Conservation (phyloP, 2,888 invertebrate species). For the Panorpa germanica region DNA sequence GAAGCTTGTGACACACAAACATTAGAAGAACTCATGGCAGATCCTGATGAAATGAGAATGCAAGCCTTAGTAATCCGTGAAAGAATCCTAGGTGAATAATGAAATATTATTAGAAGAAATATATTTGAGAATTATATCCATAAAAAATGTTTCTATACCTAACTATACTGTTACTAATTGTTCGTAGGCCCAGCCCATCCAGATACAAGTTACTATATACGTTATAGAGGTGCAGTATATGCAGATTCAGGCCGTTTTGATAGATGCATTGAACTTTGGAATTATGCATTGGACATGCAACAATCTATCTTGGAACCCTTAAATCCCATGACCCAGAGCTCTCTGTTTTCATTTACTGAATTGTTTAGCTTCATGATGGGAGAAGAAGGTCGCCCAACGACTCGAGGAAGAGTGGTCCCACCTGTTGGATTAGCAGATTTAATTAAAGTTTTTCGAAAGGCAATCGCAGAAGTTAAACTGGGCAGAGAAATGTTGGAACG, state of each 20-base stretch:
- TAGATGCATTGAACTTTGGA: constrained; percentile 87
- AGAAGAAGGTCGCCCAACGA: constrained; percentile 53
- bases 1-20: constrained; percentile 67
- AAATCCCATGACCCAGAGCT: constrained; percentile 88
- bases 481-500: constrained; percentile 39
- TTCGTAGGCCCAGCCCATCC: constrained; percentile 70
- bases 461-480: constrained; percentile 53
- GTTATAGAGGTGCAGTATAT: constrained; percentile 84
- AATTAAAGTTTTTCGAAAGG: constrained; percentile 63
- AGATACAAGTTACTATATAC: constrained; percentile 90
- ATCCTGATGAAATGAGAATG: constrained; percentile 95
- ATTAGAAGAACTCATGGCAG: constrained; percentile 70
- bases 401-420: constrained; percentile 53
- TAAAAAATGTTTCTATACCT: not conserved
- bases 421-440: constrained; percentile 69
- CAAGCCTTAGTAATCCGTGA: constrained; percentile 83
- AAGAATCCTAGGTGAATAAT: constrained; percentile 49
- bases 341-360: constrained; percentile 86
- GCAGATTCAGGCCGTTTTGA: constrained; percentile 89
- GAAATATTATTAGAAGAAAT: not conserved
- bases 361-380: constrained; percentile 88
- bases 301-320: constrained; percentile 82
- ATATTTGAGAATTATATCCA: not conserved
- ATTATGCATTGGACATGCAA: constrained; percentile 93
- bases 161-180: constrained; percentile 2